Base-by-base conservation (phyloP, 2,797 vertebrate species). In the Semotilus atromaculatus region DNA sequence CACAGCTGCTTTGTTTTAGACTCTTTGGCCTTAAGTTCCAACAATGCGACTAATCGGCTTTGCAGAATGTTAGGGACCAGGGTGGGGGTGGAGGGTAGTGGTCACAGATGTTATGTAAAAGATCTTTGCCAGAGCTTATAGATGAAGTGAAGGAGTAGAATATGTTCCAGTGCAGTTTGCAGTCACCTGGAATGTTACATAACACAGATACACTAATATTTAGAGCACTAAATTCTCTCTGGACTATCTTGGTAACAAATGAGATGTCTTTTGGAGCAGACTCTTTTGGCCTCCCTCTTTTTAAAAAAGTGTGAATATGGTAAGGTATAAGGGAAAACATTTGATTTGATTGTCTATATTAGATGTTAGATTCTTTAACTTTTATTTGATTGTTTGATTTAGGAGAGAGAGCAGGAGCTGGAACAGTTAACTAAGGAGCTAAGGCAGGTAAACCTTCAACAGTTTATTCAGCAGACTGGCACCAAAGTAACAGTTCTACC, bases 381-480 rank as follows among this genome's bases (percentile, higher is more conserved):
- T 38, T 26, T 26, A 14, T n/a, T n/a, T n/a, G n/a, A 38, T 76
- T 36, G 3, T 51, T 31, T 66, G 4, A 34, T 53, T 13, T 86
- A 99, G 98, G 97, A 98, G 89, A 97, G 96, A 91, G 97, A 99
- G 81, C 97, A 96, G 90, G 97, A 99, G 90, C 94, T 99, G 91
- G 97, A 99, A 88, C 97, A 97, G 90, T 88, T 99, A 93, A 99
- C 97, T 0, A 99, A 98, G 92, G 97, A 99, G 93, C 95, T 99
- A 36, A 94, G 98, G 66, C 98, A 99, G 89, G 98, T 99, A 86
- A 98, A 99, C 88, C 96, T 99, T 79, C 98, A 99, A 86, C 97
- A 99, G 92, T 99, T 99, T 90, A 99, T 99, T 91, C 97, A 97
- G 92, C 97, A 99, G 88, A 99, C 98, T 0, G 98, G 98, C 58